These are phyloP conservation scores for Orchestes rusci DNA, from an alignment of 2,888 invertebrate species.

Conservation along the genomic window DNA sequence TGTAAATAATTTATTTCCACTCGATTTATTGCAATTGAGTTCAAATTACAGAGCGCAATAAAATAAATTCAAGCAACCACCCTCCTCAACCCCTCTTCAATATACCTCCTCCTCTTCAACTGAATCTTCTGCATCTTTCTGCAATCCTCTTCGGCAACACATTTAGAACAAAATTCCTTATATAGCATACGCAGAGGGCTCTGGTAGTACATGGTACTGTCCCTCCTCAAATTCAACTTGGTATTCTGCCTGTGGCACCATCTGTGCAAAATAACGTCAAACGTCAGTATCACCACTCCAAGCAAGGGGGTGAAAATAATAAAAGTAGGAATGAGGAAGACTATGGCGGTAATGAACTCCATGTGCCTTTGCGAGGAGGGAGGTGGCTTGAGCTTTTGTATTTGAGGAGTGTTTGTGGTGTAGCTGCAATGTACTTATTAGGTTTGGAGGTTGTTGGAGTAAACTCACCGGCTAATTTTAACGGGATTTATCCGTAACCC, in stretches of 20 bases:
- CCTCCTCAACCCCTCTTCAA: slow-evolving; percentile 36
- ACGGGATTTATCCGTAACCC: slow-evolving; percentile 16
- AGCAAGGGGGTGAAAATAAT: slow-evolving; percentile 19
- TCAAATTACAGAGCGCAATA: no score
- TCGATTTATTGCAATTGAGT: no score
- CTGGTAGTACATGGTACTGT: slow-evolving; percentile 17
- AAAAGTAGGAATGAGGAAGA: slow-evolving; percentile 19
- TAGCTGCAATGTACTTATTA: slow-evolving; percentile 9
- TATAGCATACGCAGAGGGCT: slow-evolving; percentile 20
- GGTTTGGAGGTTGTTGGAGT: slow-evolving; percentile 7
- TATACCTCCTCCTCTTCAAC: slow-evolving; percentile 42
- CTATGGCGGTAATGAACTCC: slow-evolving; percentile 19
- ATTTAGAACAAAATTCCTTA: slow-evolving; percentile 21
- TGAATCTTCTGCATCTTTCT: slow-evolving; percentile 56
- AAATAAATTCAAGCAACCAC: slow-evolving; percentile 36
- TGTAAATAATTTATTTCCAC: no score
- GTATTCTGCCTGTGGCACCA: slow-evolving; percentile 22
- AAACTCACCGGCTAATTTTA: slow-evolving; percentile 16
- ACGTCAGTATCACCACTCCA: slow-evolving; percentile 11
- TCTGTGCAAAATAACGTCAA: slow-evolving; percentile 16
- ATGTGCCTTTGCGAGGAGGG: slow-evolving; percentile 10
- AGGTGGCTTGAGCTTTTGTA: slow-evolving; percentile 9
- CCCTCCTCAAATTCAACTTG: slow-evolving; percentile 3
- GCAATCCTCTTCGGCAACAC: slow-evolving; percentile 15
- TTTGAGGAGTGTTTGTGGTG: slow-evolving; percentile 8